These are phyloP conservation scores for Ochropleura leucogaster DNA, from an alignment of 2,888 invertebrate species.

Conservation along the genomic window DNA sequence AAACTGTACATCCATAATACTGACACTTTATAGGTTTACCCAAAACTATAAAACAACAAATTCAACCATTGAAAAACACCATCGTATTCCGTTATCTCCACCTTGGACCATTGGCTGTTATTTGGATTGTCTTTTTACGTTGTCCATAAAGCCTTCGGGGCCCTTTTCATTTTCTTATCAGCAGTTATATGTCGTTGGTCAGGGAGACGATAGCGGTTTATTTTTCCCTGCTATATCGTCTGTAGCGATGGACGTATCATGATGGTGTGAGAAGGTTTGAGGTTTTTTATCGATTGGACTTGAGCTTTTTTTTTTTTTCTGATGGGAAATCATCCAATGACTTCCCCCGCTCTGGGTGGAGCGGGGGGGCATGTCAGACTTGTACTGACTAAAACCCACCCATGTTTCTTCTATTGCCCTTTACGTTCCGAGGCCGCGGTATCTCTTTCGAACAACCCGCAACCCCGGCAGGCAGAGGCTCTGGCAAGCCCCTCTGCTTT, in stretches of 20 bases:
- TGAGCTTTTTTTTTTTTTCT: too few relatives aligned
- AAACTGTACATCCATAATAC: slow-evolving; percentile 12
- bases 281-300: slow-evolving; percentile 9
- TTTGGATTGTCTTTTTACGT: slow-evolving; percentile 68
- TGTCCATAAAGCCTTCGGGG: slow-evolving; percentile 65
- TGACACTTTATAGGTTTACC: slow-evolving; percentile 31
- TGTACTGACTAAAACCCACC: too few relatives aligned
- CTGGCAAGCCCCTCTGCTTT: too few relatives aligned
- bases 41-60: slow-evolving; percentile 59
- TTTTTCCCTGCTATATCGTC: slow-evolving; percentile 47
- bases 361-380: too few relatives aligned
- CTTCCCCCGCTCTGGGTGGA: too few relatives aligned
- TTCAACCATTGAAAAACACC: slow-evolving; percentile 58
- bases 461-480: too few relatives aligned
- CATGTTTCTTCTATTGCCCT: too few relatives aligned
- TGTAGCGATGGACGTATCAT: slow-evolving; percentile 30
- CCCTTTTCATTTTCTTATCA: slow-evolving; percentile 66
- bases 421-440: too few relatives aligned
- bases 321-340: too few relatives aligned
- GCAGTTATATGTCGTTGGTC: slow-evolving; percentile 63
- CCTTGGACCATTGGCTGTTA: slow-evolving; percentile 51
- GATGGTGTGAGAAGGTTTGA: slow-evolving; percentile 10
- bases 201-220: slow-evolving; percentile 58
- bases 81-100: slow-evolving; percentile 49
- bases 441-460: too few relatives aligned